phyloP scores from a whole-genome alignment of 2,888 invertebrate species.

The Polyommatus iphigenia region DNA sequence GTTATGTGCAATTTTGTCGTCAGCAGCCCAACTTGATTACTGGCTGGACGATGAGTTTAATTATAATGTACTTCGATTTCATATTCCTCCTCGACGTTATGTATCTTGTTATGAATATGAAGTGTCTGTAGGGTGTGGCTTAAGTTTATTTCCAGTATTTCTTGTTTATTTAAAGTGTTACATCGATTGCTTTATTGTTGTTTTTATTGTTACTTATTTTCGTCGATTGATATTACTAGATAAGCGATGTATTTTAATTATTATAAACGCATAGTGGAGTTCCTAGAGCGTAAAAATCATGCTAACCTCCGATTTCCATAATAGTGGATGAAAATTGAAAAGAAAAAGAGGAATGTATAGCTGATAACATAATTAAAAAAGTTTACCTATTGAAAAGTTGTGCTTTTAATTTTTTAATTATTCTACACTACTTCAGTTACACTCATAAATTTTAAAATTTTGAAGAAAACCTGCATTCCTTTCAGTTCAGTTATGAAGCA shows the following conservation, averaged over 20 bases:
- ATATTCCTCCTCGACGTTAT: conserved; percentile 5
- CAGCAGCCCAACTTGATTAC: conserved; percentile 45
- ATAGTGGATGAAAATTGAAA: too few species aligned
- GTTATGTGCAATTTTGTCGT: conserved; percentile 63
- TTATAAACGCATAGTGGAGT: background rate
- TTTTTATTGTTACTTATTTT: background rate
- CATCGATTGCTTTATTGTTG: background rate
- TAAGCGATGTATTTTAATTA: background rate
- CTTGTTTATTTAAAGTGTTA: background rate
- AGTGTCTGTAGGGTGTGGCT: background rate
- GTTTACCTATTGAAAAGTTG: too few species aligned
- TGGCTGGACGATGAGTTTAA: conserved; percentile 40
- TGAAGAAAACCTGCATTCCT: too few species aligned
- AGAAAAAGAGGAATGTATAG: too few species aligned
- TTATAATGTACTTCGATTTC: conserved; percentile 39
- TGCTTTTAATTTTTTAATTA: too few species aligned
- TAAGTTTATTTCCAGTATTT: background rate
- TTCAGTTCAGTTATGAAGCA: too few species aligned
- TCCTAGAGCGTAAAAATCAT: too few species aligned
- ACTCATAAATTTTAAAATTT: too few species aligned
- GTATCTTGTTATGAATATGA: conserved; percentile 3
- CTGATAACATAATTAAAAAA: too few species aligned
- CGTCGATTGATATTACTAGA: background rate
- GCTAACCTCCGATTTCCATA: too few species aligned
- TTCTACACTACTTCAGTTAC: too few species aligned